Base-by-base conservation (phyloP, 1,140 invertebrate genomes). In the Lethrus apterus region DNA sequence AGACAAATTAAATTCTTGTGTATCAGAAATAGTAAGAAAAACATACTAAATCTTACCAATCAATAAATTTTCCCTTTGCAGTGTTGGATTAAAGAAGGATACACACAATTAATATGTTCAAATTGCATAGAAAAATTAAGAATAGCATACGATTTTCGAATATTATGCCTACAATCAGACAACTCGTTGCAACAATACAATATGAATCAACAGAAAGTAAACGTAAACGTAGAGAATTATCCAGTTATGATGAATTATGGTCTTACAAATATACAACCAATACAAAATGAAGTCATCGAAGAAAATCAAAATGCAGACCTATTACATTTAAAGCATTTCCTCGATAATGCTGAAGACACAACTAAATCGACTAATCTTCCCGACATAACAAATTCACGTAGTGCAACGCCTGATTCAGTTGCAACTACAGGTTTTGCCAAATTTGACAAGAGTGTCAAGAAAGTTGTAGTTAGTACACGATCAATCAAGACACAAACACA, bases 401-500 rank as follows among this genome's bases (percentile, higher is more conserved):
- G 50, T 48, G 33, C 46, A 8, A 44, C 50, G 10, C 50, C 46
- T 0, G 50, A 52, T 41, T 52, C 50, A 14, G 34, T 48, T 7
- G 50, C 50, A 9, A 52, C 50, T 7, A 44, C 46, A 14, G 46
- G 50, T 9, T 48, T 52, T 41, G 50, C 46, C 5, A 52, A 32
- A 40, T 38, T 36, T 24, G 46, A 52, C 20, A 48, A 48, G 41
- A 13, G 38, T 7, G 21, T 23, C 4, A 44, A 44, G 23, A 52
- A 45, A 29, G 31, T 38, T 20, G 18, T 50, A 1, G 35, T 50
- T 4, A 38, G 38, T 21, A 50, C 47, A 1, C 38, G 42, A 43
- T 46, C 51, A 9, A 48, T 53, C 8, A 53, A 53, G 26, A 53
- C 48, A 17, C 51, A 53, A 50, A 53, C 51, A 1, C 48, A 53